Conservation (phyloP, 2,113 vertebrate species). For the Hemiscyllium ocellatum region DNA sequence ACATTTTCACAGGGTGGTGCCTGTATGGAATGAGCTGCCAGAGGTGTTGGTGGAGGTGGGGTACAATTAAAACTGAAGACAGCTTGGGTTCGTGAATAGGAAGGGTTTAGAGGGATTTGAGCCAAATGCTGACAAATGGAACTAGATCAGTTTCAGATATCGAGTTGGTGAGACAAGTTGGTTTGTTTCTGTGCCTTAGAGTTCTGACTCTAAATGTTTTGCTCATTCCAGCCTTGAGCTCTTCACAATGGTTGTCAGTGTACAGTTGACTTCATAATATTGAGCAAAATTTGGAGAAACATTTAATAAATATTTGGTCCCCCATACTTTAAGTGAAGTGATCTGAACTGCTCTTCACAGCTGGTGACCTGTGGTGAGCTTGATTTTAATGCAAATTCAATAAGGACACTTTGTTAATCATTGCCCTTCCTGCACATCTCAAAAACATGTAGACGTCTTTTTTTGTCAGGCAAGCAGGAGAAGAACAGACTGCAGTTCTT, state of each 20-base stretch:
- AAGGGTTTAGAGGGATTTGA: too few species aligned
- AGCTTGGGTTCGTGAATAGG: too few species aligned
- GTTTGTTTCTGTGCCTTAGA: too few species aligned
- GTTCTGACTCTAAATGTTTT: not conserved
- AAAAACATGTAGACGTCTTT: too few species aligned
- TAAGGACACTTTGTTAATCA: not conserved
- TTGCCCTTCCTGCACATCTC: not conserved
- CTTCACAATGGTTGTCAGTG: not conserved
- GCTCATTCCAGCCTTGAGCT: not conserved
- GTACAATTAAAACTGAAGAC: too few species aligned
- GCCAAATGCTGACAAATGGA: too few species aligned
- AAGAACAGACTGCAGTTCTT: not conserved
- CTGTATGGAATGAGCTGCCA: too few species aligned
- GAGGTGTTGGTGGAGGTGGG: too few species aligned
- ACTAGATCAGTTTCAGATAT: too few species aligned
- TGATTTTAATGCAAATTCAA: not conserved
- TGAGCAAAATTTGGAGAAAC: not conserved
- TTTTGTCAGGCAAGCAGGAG: not conserved
- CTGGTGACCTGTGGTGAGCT: not conserved
- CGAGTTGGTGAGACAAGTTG: too few species aligned
- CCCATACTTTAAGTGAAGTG: not conserved
- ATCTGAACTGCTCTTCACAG: not conserved
- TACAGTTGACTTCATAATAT: not conserved
- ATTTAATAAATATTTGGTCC: not conserved
- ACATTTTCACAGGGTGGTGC: too few species aligned